Evolutionary conservation across 92 coral and sea anemone genomes (phyloP).

Genomic region (Phenganax stokvisi): DNA sequence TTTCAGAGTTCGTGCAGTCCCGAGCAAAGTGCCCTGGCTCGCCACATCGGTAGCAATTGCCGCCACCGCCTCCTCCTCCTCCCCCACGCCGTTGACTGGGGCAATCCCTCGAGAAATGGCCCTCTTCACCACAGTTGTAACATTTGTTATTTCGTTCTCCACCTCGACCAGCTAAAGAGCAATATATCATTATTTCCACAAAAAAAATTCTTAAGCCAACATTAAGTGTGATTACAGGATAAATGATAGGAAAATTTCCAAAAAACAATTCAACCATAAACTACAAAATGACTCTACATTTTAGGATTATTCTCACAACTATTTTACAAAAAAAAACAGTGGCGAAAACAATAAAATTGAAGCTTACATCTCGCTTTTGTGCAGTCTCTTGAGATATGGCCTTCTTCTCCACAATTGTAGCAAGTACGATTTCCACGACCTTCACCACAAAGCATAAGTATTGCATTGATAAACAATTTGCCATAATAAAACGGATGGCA

Average conservation of each 20-base stretch:
- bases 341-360: too few relatives aligned
- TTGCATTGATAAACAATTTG: neutral
- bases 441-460: neutral
- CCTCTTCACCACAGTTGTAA: conserved; percentile 43
- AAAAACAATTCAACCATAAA: neutral
- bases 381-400: conserved; percentile 47
- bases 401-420: conserved; percentile 51
- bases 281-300: neutral
- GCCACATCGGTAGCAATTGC: conserved; percentile 68
- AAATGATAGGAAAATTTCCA: too few relatives aligned
- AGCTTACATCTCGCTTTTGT: conserved; percentile 22
- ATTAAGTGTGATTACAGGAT: too few relatives aligned
- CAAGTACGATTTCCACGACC: conserved; percentile 41
- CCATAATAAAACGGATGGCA: too few relatives aligned
- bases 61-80: conserved; percentile 19
- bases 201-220: too few relatives aligned
- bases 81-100: conserved; percentile 30
- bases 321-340: too few relatives aligned
- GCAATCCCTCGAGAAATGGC: conserved; percentile 57
- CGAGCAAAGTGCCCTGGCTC: conserved; percentile 76
- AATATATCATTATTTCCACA: neutral
- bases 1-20: conserved; percentile 53
- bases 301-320: too few relatives aligned
- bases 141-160: conserved; percentile 8
- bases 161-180: neutral